phyloP scores from a whole-genome alignment of 2,113 vertebrate species.

The Pseudopodoces humilis region DNA sequence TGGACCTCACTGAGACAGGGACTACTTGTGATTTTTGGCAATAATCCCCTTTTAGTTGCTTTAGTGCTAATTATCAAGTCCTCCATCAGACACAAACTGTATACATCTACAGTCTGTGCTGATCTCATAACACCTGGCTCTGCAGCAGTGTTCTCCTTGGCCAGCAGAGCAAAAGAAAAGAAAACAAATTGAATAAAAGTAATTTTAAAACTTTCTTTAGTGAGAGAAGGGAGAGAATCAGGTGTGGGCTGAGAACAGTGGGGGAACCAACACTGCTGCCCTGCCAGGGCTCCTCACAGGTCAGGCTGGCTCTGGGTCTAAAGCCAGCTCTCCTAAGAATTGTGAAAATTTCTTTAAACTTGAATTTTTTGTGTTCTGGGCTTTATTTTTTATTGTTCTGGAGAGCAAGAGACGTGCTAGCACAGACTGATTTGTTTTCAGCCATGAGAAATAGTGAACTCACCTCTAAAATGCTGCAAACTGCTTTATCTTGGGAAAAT shows the following conservation, averaged over 20 bases:
- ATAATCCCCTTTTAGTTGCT: not conserved
- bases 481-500: not conserved
- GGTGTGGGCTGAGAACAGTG: not conserved
- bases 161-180: not conserved
- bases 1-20: not conserved
- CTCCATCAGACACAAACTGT: not conserved
- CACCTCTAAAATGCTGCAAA: not conserved
- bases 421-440: not conserved
- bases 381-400: not conserved
- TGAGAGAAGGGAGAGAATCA: not conserved
- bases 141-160: not conserved
- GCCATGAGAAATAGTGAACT: not conserved
- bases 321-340: not conserved
- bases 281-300: not conserved
- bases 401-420: not conserved
- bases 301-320: not conserved
- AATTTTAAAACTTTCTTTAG: not conserved
- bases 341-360: not conserved
- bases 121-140: not conserved
- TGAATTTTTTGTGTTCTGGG: not conserved
- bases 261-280: not conserved
- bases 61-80: not conserved
- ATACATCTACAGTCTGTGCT: fast-evolving
- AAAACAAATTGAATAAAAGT: not conserved
- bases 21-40: not conserved